phyloP scores from a whole-genome alignment of 2,888 invertebrate species.

The Ametastegia equiseti region DNA sequence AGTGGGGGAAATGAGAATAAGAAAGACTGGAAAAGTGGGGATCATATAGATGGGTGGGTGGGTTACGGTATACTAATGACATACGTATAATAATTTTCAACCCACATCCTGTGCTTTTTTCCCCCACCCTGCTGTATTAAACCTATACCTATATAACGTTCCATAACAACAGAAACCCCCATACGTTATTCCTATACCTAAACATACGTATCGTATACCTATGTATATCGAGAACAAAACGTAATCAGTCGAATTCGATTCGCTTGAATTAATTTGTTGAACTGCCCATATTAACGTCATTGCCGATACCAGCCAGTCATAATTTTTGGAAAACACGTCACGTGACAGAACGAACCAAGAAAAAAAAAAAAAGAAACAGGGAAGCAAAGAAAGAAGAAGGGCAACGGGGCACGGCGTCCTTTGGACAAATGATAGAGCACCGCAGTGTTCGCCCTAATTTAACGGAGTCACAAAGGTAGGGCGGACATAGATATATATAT shows the following conservation, averaged over 20 bases:
- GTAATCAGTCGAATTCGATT: conserved; percentile 44
- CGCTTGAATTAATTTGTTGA: conserved; percentile 45
- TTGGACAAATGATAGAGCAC: conserved; percentile 63
- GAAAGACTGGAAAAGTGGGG: conserved; percentile 9
- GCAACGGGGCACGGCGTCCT: conserved; percentile 49
- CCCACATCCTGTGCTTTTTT: conserved; percentile 41
- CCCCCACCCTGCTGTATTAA: conserved; percentile 12
- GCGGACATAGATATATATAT: background rate
- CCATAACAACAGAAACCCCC: conserved; percentile 7
- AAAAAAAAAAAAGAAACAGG: background rate
- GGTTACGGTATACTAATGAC: conserved; percentile 42
- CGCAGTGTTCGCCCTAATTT: conserved; percentile 50
- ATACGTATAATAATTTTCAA: conserved; percentile 43
- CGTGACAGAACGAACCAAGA: conserved; percentile 19
- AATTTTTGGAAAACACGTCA: conserved; percentile 20
- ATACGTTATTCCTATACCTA: background rate
- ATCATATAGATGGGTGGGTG: conserved; percentile 35
- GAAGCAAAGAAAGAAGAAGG: too few species aligned
- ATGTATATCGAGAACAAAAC: conserved; percentile 26
- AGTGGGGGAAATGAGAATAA: conserved; percentile 22
- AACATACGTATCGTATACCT: background rate
- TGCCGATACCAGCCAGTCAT: background rate
- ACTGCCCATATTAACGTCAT: background rate
- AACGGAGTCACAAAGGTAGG: conserved; percentile 17
- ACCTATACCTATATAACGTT: too few species aligned